Percentiles rank a stretch among this genome's conserved stretches.
phyloP scores from a whole-genome alignment of 2,113 vertebrate species.

The Macrotus californicus region DNA sequence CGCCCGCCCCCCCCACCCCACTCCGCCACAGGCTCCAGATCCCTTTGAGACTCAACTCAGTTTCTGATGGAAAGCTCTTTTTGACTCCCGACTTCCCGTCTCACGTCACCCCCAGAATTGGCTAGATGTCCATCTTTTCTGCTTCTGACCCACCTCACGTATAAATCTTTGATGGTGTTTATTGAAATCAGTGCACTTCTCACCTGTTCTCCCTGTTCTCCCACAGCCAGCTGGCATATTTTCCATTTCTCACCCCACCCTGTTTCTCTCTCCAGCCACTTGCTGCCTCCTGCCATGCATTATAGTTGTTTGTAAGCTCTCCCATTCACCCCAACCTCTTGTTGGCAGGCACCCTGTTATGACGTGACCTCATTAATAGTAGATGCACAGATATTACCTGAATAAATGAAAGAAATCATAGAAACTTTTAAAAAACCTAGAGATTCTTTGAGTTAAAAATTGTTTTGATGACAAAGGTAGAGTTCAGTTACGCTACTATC shows the following conservation, averaged over 20 bases:
- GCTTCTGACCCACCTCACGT: background rate
- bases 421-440: background rate
- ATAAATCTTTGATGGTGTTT: background rate
- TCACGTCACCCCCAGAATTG: background rate
- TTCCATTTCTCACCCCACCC: background rate
- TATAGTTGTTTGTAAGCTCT: too few relatives aligned
- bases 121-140: background rate
- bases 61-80: background rate
- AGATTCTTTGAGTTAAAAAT: background rate
- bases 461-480: background rate
- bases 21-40: background rate
- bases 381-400: background rate
- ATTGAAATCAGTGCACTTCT: background rate
- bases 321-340: background rate
- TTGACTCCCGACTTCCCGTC: background rate
- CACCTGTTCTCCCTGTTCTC: background rate
- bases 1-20: too few relatives aligned
- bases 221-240: accelerated
- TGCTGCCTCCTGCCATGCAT: background rate
- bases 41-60: background rate
- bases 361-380: background rate
- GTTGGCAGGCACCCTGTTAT: background rate
- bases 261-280: background rate
- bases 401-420: background rate
- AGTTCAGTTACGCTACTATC: background rate